Evolutionary conservation across 2,797 vertebrate genomes (phyloP).

Genomic region (Artibeus jamaicensis): DNA sequence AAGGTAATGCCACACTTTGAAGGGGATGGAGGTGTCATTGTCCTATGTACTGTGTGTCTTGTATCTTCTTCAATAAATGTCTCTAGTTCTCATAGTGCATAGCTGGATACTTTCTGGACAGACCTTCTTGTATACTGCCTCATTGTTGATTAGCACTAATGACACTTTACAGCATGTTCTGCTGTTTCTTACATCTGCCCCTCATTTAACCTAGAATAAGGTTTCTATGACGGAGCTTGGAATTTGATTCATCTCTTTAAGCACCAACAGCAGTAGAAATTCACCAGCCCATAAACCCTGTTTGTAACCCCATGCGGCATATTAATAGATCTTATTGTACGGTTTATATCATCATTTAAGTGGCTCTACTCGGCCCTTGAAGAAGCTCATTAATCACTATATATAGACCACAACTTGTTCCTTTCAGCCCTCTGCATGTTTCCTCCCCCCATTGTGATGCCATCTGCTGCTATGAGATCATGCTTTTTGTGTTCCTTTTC

Average conservation of each 20-base stretch:
- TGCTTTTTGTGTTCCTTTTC: constrained; percentile 64
- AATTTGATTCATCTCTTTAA: neutral
- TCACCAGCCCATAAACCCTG: neutral
- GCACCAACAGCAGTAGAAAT: neutral
- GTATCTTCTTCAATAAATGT: neutral
- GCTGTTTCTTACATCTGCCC: neutral
- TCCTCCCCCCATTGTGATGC: constrained; percentile 69
- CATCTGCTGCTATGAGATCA: constrained; percentile 77
- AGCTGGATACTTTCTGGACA: neutral
- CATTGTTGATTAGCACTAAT: neutral
- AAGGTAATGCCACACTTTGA: neutral
- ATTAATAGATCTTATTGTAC: neutral
- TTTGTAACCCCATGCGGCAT: neutral
- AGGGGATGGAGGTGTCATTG: neutral
- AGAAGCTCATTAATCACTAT: constrained; percentile 75
- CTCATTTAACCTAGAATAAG: neutral
- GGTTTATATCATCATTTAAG: constrained; percentile 30
- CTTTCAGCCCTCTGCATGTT: constrained; percentile 64
- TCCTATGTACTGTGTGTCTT: neutral
- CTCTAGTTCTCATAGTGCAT: neutral
- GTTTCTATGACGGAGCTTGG: constrained; percentile 21
- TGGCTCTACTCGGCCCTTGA: constrained; percentile 65
- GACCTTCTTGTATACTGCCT: neutral
- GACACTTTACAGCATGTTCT: neutral
- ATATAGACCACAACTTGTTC: constrained; percentile 73